Base-by-base conservation (phyloP, 2,113 vertebrate genomes). In the Pholis gunnellus region DNA sequence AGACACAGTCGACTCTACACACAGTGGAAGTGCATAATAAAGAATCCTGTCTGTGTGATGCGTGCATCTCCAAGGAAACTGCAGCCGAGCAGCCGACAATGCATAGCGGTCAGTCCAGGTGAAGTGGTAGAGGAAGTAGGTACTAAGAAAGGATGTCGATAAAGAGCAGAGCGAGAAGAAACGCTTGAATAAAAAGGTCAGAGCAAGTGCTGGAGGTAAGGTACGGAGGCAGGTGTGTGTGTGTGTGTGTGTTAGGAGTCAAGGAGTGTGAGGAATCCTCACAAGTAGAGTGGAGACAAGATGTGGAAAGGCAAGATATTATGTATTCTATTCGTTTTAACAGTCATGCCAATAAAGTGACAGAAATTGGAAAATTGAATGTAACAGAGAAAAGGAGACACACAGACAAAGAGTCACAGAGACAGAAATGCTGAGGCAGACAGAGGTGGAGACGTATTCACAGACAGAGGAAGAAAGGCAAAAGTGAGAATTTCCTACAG, bases 181-280 rank as follows among this genome's bases (percentile, higher is more conserved):
- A 75, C 25, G 65, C 67, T 86, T 82, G 36, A 85, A 83, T 90
- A 66, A 92, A 34, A 92, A 94, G 87, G 90, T 90, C 88, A 90
- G 60, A 81, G 75, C 34, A 7, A 87, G 72, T 82, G 63, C 64
- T 63, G 68, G 29, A 79, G 81, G 80, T 71, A 69, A 79, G 34
- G 65, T 8, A 72, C 6, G 29, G 22, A 57, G 38, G 38, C 17
- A 54, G 7, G 59, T 36, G 76, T 18, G 71, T 36, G 22, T 11
- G 44, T 3, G 44, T 42, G 56, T n/a, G 40, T 27, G 36, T 29
- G n/a, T 57, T 15, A 38, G 4, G 20, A 29, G 59, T 48, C 3
- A 1, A 18, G n/a, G 52, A 60, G 57, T 5, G 4, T 52, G 52
- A 56, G 36, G 52, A 15, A 78, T 67, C 48, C 66, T 67, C 57